Percentiles rank a stretch among this genome's conserved stretches.
These are phyloP conservation scores for Gymnorhina tibicen DNA, from an alignment of 2,113 vertebrate species.

Conservation along the genomic window DNA sequence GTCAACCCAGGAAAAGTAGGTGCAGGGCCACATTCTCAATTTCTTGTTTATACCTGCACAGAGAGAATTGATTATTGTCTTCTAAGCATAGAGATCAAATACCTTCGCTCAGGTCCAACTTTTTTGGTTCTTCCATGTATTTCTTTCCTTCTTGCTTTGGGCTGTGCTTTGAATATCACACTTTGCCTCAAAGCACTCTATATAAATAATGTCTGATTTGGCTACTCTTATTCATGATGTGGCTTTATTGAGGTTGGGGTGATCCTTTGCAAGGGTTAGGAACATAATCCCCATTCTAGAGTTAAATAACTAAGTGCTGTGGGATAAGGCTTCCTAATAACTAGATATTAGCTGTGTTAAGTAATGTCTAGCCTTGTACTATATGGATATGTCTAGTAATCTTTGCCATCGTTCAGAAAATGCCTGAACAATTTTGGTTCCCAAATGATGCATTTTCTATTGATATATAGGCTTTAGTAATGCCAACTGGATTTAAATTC, in stretches of 20 bases:
- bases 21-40: background rate
- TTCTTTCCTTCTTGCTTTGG: background rate
- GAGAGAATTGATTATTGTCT: background rate
- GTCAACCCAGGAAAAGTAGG: background rate
- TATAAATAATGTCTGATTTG: background rate
- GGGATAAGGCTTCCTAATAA: background rate
- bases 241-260: background rate
- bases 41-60: background rate
- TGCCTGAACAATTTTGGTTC: background rate
- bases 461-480: background rate
- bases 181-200: background rate
- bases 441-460: background rate
- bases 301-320: background rate
- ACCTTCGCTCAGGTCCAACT: background rate
- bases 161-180: background rate
- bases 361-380: background rate
- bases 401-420: background rate
- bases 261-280: background rate
- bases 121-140: background rate
- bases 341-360: background rate
- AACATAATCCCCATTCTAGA: background rate
- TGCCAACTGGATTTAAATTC: background rate
- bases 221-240: background rate
- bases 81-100: background rate
- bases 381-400: background rate